Evolutionary conservation across 2,888 invertebrate species (phyloP), one percentile per base, ranked within the genome.

Genomic region (Cheilosia pagana): DNA sequence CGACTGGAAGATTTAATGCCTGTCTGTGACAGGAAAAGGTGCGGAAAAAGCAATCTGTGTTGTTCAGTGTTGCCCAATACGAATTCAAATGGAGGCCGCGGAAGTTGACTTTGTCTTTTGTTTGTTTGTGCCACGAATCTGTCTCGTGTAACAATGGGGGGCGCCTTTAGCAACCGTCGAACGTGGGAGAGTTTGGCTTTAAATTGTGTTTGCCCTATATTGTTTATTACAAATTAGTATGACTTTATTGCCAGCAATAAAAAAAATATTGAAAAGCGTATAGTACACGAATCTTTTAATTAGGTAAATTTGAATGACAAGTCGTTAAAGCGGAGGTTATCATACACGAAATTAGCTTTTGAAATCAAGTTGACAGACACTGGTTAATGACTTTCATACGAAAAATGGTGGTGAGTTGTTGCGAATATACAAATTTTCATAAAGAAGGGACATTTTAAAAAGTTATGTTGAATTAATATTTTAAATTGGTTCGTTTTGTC

Each of bases 21-120:
- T 35, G 62, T 67, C 31, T 74, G 76, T 45, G 81, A 53, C 77
- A 76, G 82, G 82, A 76, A 82, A 72, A 65, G 82, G 76, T 76
- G 81, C 60, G 81, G 76, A 67, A 65, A 53, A 76, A 41, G 57
- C 39, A 45, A 60, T 67, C 35, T 31, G 19, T 71, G 55, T 21
- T 55, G 63, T 35, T 45, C 43, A 16, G 50, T 57, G 41, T 82
- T 82, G 77, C 41, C 71, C 72, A 77, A 71, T 77, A 62, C 8
- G 43, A 60, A 71, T 59, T 78, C 65, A 60, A 71, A 77, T 76
- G 67, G 77, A 77, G 67, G 77, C 16, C 71, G 43, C 39, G 67
- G 55, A 55, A 77, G 71, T 82, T 67, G 70, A 71, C 74, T 76
- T 77, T 82, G 53, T 81, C 70, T 65, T 62, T 43, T 60, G 67